These are phyloP conservation scores for Oreotragus oreotragus DNA, from an alignment of 2,113 vertebrate species.

Conservation along the genomic window DNA sequence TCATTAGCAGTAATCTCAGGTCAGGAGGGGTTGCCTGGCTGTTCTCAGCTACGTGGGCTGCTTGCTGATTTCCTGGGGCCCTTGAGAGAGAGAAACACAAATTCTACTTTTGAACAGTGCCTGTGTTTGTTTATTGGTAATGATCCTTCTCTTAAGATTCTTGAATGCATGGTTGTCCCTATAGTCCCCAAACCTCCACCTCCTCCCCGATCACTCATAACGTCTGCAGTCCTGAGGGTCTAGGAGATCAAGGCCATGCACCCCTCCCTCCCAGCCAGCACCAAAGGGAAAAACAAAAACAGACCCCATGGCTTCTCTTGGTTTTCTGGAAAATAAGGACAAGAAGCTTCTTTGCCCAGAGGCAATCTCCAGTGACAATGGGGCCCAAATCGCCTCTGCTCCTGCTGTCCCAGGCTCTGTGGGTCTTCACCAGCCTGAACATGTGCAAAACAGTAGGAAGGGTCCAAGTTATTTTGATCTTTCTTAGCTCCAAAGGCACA, in stretches of 20 bases:
- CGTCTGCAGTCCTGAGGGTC: background rate
- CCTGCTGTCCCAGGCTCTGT: background rate
- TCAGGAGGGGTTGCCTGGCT: constrained; percentile 60
- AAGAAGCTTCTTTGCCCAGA: background rate
- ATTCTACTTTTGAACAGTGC: background rate
- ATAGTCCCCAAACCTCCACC: background rate
- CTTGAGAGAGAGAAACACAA: background rate
- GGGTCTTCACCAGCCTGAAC: no score
- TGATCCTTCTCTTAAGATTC: constrained; percentile 15
- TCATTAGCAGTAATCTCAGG: constrained; percentile 68
- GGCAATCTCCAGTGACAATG: background rate
- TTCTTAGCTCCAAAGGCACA: background rate
- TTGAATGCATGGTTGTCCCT: background rate
- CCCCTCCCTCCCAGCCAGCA: background rate
- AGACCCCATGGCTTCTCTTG: background rate
- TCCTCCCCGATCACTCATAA: background rate
- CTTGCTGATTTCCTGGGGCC: constrained; percentile 31
- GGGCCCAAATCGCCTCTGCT: background rate
- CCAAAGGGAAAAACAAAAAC: background rate
- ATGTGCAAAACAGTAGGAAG: fast-evolving
- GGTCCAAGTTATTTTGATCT: background rate
- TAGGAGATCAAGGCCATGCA: background rate
- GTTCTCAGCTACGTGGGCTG: background rate
- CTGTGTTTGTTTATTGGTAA: constrained; percentile 29
- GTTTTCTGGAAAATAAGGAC: background rate